A percentile compares a stretch with the other conserved stretches of the same genome.
Evolutionary conservation across 2,888 invertebrate species (phyloP).

Genomic region (Deroplatys truncata): DNA sequence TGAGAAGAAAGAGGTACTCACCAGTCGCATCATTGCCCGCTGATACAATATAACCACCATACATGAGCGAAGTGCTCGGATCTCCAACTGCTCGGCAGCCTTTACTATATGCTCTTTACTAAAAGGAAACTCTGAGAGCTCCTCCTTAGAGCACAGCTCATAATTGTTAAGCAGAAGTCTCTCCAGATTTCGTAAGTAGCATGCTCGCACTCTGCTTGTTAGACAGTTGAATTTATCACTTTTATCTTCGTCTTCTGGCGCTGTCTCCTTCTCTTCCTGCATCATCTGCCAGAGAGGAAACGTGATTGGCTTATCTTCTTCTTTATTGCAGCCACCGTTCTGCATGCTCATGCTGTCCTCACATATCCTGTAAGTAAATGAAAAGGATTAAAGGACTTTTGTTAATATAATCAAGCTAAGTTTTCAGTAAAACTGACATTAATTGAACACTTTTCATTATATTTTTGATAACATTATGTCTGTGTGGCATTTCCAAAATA

Average conservation of each 20-base stretch:
- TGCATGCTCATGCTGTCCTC: background rate
- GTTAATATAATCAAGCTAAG: too few species aligned
- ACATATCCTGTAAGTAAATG: background rate
- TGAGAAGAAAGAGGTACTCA: slow-evolving; percentile 28
- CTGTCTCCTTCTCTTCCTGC: background rate
- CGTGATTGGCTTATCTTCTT: background rate
- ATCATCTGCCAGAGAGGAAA: background rate
- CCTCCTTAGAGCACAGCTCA: slow-evolving; percentile 19
- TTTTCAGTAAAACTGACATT: too few species aligned
- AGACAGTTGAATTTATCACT: background rate
- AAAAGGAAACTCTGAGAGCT: background rate
- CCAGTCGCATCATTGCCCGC: slow-evolving; percentile 34
- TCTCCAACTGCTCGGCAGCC: slow-evolving; percentile 34
- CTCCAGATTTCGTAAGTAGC: slow-evolving; percentile 31
- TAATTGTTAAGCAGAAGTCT: slow-evolving; percentile 30
- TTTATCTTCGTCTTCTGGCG: background rate
- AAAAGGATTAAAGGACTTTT: too few species aligned
- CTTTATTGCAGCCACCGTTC: background rate
- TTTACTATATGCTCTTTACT: slow-evolving; percentile 11
- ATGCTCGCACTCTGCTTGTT: slow-evolving; percentile 18
- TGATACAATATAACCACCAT: slow-evolving; percentile 36
- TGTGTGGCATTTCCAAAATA: too few species aligned
- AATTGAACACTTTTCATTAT: too few species aligned
- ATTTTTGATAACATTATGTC: too few species aligned
- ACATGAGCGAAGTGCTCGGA: slow-evolving; percentile 34